phyloP scores from a whole-genome alignment of 2,888 invertebrate genomes.

The Lydus trimaculatus region DNA sequence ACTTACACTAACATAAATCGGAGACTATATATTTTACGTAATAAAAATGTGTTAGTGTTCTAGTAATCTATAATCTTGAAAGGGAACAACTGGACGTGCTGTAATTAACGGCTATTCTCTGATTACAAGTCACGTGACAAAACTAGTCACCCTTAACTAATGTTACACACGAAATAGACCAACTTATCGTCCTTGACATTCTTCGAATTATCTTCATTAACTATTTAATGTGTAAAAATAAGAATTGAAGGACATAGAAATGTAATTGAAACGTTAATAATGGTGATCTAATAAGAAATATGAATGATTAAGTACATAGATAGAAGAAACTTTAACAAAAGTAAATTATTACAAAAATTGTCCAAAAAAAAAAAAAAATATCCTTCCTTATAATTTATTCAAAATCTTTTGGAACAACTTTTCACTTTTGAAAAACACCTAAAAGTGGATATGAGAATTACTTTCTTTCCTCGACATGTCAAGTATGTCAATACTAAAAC shows the following conservation, averaged over 20 bases:
- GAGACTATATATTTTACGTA: not conserved
- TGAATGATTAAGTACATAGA: not conserved
- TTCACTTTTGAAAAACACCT: no score
- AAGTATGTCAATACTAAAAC: no score
- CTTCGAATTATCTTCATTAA: conserved; percentile 51
- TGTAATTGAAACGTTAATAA: not conserved
- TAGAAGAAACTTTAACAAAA: not conserved
- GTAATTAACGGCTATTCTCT: conserved; percentile 56
- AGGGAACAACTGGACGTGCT: conserved; percentile 31
- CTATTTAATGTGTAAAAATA: conserved; percentile 42
- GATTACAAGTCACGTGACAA: conserved; percentile 58
- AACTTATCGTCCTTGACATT: conserved; percentile 54
- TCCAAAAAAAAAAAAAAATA: no score
- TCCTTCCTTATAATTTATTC: no score
- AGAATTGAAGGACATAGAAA: conserved; percentile 14
- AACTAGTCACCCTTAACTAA: conserved; percentile 45
- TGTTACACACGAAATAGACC: conserved; percentile 51
- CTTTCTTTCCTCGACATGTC: no score
- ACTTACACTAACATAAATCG: not conserved
- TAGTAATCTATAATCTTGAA: conserved; percentile 24
- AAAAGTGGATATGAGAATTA: no score
- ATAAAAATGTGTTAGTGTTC: conserved; percentile 6
- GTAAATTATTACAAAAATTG: no score
- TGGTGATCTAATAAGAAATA: not conserved
- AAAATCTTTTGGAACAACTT: no score